phyloP scores from a whole-genome alignment of 2,113 vertebrate genomes.

The Chroicocephalus ridibundus region DNA sequence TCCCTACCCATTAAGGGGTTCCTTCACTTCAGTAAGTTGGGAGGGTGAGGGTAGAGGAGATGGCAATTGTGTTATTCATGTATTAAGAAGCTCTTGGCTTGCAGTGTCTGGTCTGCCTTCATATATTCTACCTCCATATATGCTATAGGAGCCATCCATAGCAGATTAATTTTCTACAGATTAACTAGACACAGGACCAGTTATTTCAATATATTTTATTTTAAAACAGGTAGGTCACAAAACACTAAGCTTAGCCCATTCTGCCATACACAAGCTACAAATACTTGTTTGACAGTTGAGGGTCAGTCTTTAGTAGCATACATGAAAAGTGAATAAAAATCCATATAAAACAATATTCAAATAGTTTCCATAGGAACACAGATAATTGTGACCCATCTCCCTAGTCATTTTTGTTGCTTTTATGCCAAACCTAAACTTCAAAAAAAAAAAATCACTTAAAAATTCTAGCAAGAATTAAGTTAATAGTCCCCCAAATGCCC shows the following conservation, averaged over 20 bases:
- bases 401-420: conserved; percentile 77
- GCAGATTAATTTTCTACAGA: not conserved
- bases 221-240: conserved; percentile 75
- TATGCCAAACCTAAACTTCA: conserved; percentile 64
- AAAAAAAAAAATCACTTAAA: conserved; percentile 58
- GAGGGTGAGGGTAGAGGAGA: not conserved
- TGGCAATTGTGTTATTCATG: not conserved
- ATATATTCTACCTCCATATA: not conserved
- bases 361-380: conserved; percentile 98
- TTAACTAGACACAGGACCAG: not conserved
- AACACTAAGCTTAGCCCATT: conserved; percentile 57
- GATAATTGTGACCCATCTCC: conserved; percentile 88
- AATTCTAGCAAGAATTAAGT: conserved; percentile 77
- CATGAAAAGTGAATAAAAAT: conserved; percentile 82
- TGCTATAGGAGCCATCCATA: not conserved
- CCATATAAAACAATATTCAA: conserved; percentile 87
- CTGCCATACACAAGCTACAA: conserved; percentile 81
- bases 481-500: conserved; percentile 74
- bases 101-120: not conserved
- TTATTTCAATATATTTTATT: conserved; percentile 81
- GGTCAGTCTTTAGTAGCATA: conserved; percentile 71
- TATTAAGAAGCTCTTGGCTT: not conserved
- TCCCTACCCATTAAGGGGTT: not conserved
- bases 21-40: not conserved
- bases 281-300: conserved; percentile 75